These are phyloP conservation scores for Pluvialis apricaria DNA, from an alignment of 2,113 vertebrate species.

Conservation along the genomic window DNA sequence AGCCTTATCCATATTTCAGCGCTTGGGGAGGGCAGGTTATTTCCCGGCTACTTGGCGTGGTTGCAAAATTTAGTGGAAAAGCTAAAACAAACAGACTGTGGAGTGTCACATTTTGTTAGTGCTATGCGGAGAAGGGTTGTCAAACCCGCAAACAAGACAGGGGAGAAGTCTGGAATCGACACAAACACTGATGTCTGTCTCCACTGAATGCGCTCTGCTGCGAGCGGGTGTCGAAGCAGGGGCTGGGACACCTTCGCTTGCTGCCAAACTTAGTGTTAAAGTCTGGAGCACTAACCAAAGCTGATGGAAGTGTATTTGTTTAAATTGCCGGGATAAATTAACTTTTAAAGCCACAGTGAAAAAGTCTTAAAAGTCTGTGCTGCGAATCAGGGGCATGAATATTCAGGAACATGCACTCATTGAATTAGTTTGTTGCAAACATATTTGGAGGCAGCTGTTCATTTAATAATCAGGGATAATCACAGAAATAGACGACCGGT, in stretches of 20 bases:
- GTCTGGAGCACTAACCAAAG: neutral
- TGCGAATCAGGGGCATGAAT: constrained; percentile 49
- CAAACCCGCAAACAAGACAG: neutral
- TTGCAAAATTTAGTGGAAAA: neutral
- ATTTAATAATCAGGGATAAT: constrained; percentile 74
- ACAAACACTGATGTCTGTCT: neutral
- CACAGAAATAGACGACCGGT: constrained; percentile 57
- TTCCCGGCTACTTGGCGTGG: neutral
- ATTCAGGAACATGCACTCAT: constrained; percentile 65
- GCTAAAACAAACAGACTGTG: constrained; percentile 12
- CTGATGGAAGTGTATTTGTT: constrained; percentile 40
- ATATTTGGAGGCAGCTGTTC: constrained; percentile 75
- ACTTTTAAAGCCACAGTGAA: constrained; percentile 53
- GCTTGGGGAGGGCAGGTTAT: neutral
- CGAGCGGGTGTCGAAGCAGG: neutral
- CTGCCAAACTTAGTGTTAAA: neutral
- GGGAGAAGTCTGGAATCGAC: neutral
- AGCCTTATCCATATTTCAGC: neutral
- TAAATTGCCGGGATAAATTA: constrained; percentile 62
- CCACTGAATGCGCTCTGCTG: neutral
- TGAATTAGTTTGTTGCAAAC: constrained; percentile 70
- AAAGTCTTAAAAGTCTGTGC: neutral
- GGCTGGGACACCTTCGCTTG: neutral
- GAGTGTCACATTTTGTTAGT: neutral
- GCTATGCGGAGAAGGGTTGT: neutral